These are phyloP conservation scores for Pan paniscus DNA, from an alignment of 2,113 vertebrate genomes.

Conservation along the genomic window DNA sequence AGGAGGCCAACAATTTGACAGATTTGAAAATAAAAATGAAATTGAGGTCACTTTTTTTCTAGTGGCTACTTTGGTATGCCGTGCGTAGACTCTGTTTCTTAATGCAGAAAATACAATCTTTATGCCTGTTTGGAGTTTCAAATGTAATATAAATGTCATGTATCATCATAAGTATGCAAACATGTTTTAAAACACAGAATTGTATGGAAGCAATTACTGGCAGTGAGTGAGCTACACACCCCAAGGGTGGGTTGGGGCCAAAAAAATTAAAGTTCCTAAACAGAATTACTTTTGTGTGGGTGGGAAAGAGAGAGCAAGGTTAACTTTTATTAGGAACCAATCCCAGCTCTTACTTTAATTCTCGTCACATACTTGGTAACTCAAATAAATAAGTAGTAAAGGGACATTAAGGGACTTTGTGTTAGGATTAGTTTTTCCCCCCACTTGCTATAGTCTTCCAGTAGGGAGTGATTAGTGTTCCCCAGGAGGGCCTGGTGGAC, in stretches of 20 bases:
- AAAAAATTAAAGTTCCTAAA: slow-evolving; percentile 86
- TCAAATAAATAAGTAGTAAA: slow-evolving; percentile 87
- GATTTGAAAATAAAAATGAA: slow-evolving; percentile 67
- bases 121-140: slow-evolving; percentile 74
- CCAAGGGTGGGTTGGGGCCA: slow-evolving; percentile 85
- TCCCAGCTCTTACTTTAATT: slow-evolving; percentile 88
- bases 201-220: slow-evolving; percentile 98
- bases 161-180: slow-evolving; percentile 82
- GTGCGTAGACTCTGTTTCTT: slow-evolving; percentile 63
- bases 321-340: slow-evolving; percentile 89
- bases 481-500: neutral
- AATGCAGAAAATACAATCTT: slow-evolving; percentile 72
- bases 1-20: slow-evolving; percentile 67
- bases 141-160: slow-evolving; percentile 81
- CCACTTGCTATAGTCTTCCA: slow-evolving; percentile 45
- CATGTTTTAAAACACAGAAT: slow-evolving; percentile 84
- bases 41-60: slow-evolving; percentile 45
- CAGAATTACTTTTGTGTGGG: slow-evolving; percentile 91
- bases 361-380: slow-evolving; percentile 89
- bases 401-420: slow-evolving; percentile 82
- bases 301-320: slow-evolving; percentile 87
- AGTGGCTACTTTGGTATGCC: slow-evolving; percentile 46
- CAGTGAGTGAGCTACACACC: slow-evolving; percentile 89
- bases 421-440: slow-evolving; percentile 82
- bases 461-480: slow-evolving; percentile 53